Evolutionary conservation across 2,797 vertebrate species (phyloP).

Genomic region (Scolopax rusticola): DNA sequence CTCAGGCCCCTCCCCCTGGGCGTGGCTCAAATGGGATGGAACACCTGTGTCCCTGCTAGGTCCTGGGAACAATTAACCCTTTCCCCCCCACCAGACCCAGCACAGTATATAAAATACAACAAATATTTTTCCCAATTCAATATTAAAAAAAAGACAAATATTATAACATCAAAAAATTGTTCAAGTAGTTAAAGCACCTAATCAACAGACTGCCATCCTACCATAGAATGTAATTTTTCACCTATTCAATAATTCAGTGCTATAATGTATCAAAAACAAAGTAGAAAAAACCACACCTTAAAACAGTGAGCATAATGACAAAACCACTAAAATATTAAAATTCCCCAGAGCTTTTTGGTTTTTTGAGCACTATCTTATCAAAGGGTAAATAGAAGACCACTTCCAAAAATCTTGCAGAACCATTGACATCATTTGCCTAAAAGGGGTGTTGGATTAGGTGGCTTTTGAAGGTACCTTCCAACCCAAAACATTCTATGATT

Average conservation of each 20-base stretch:
- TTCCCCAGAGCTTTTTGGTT: not conserved
- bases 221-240: not conserved
- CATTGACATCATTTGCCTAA: not conserved
- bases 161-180: not conserved
- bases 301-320: not conserved
- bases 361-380: not conserved
- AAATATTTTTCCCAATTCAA: not conserved
- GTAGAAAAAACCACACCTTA: not conserved
- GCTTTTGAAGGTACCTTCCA: no score
- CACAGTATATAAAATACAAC: not conserved
- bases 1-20: no score
- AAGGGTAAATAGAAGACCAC: not conserved
- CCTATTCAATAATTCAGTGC: slow-evolving; percentile 1
- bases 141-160: not conserved
- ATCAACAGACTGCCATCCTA: not conserved
- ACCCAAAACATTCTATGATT: not conserved
- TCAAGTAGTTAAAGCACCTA: not conserved
- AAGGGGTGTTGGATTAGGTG: no score
- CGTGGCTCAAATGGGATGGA: no score
- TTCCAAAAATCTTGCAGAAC: not conserved
- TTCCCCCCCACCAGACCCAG: no score
- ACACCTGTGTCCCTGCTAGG: no score
- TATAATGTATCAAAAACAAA: not conserved
- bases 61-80: no score
- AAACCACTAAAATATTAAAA: not conserved